These are phyloP conservation scores for Brachyalestes nurse DNA, from an alignment of 2,797 vertebrate species.

Conservation along the genomic window DNA sequence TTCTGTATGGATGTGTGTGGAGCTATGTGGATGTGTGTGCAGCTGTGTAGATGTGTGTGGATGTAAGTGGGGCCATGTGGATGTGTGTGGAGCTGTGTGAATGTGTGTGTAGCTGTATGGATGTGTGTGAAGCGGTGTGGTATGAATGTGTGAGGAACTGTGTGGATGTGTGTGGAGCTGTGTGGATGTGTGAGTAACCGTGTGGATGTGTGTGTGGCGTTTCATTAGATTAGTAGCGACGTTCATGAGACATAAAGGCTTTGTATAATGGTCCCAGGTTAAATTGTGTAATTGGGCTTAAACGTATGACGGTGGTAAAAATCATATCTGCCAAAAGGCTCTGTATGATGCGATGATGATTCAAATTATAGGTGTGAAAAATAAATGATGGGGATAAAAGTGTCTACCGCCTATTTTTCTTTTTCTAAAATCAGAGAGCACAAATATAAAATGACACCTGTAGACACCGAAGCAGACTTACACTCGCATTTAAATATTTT, in stretches of 20 bases:
- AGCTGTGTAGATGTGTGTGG: background rate
- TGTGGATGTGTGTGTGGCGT: constrained; percentile 68
- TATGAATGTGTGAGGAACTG: constrained; percentile 69
- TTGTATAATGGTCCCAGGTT: constrained; percentile 85
- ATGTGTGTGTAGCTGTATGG: background rate
- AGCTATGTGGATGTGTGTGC: background rate
- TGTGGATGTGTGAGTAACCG: too few species aligned
- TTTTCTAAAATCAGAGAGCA: background rate
- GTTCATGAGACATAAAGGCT: constrained; percentile 90
- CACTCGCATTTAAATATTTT: constrained; percentile 26
- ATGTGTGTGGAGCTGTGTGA: background rate
- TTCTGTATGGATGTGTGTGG: background rate
- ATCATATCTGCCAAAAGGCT: constrained; percentile 28
- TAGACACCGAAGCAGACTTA: constrained; percentile 9
- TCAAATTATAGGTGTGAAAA: constrained; percentile 28
- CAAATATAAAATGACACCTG: constrained; percentile 24
- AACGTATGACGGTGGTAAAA: constrained; percentile 37
- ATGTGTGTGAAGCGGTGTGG: too few species aligned
- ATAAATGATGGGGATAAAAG: constrained; percentile 1
- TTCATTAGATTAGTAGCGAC: constrained; percentile 96
- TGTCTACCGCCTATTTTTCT: background rate
- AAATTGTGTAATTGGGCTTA: constrained; percentile 90
- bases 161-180: constrained; percentile 59
- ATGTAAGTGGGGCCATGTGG: background rate
- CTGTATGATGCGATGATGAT: background rate